Conservation (phyloP, 2,888 invertebrate species). For the Sphaerophoria rueppellii region DNA sequence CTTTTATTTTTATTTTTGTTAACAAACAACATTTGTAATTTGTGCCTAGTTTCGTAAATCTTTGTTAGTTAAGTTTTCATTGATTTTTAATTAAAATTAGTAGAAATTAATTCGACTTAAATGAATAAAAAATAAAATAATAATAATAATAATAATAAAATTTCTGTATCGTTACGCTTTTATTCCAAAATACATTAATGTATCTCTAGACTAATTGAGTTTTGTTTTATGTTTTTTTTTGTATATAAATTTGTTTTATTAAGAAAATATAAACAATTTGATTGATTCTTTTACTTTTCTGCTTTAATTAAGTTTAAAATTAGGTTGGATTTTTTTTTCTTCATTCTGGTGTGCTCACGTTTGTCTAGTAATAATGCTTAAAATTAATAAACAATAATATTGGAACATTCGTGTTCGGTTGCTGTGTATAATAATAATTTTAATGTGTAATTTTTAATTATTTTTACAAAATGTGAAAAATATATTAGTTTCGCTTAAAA, state of each 20-base stretch:
- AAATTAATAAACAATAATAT: no score
- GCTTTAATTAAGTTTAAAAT: slow-evolving; percentile 12
- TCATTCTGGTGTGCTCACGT: not conserved
- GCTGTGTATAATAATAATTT: slow-evolving; percentile 13
- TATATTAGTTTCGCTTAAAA: slow-evolving; percentile 52
- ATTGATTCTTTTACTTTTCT: slow-evolving; percentile 15
- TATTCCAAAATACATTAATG: slow-evolving; percentile 28
- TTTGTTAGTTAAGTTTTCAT: not conserved
- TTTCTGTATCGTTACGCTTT: slow-evolving; percentile 53
- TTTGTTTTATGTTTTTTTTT: slow-evolving; percentile 28
- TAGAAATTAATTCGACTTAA: not conserved
- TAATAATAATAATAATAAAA: slow-evolving; percentile 7
- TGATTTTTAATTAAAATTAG: not conserved
- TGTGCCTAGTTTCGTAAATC: no score
- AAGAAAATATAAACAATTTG: slow-evolving; percentile 21
- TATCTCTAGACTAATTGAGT: slow-evolving; percentile 43
- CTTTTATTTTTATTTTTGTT: no score
- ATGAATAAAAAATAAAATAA: not conserved
- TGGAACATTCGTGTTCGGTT: slow-evolving; percentile 38
- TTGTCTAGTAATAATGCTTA: no score
- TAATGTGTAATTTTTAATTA: not conserved
- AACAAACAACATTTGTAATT: no score
- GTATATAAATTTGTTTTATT: slow-evolving; percentile 21
- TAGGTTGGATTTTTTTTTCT: slow-evolving; percentile 1
- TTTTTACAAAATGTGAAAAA: slow-evolving; percentile 3